phyloP scores from a whole-genome alignment of 2,113 vertebrate species.

The Lasiurus borealis region DNA sequence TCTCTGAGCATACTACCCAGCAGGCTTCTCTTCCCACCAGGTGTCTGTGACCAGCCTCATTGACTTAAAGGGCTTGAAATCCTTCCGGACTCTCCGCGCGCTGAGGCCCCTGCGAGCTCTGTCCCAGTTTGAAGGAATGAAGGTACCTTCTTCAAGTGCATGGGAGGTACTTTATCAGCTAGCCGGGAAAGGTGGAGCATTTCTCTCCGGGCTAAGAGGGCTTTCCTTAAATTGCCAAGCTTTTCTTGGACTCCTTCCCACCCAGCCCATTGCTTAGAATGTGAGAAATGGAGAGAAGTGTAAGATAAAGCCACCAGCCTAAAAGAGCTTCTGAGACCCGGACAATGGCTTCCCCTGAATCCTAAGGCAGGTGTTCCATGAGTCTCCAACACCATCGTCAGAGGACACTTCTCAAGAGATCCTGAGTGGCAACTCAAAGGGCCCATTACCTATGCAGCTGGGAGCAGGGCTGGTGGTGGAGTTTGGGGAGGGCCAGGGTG shows the following conservation, averaged over 20 bases:
- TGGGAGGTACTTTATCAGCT: neutral
- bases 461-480: neutral
- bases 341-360: neutral
- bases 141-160: slow-evolving; percentile 78
- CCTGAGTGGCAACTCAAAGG: neutral
- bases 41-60: slow-evolving; percentile 76
- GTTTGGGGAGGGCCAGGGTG: no score
- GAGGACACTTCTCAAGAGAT: neutral
- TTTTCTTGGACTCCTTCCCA: no score
- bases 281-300: neutral
- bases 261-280: no score
- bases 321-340: neutral
- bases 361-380: no score
- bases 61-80: slow-evolving; percentile 86
- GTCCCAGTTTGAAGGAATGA: slow-evolving; percentile 91
- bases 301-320: neutral
- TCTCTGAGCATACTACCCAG: neutral
- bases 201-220: neutral
- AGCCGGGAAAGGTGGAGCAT: neutral
- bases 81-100: slow-evolving; percentile 94
- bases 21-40: slow-evolving; percentile 45
- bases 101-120: slow-evolving; percentile 95
- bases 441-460: neutral
- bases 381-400: neutral
- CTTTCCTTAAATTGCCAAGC: neutral